A percentile compares a stretch with the other conserved stretches of the same genome.
These are phyloP conservation scores for Malacoctenus gilli DNA, from an alignment of 2,797 vertebrate species.

Conservation along the genomic window DNA sequence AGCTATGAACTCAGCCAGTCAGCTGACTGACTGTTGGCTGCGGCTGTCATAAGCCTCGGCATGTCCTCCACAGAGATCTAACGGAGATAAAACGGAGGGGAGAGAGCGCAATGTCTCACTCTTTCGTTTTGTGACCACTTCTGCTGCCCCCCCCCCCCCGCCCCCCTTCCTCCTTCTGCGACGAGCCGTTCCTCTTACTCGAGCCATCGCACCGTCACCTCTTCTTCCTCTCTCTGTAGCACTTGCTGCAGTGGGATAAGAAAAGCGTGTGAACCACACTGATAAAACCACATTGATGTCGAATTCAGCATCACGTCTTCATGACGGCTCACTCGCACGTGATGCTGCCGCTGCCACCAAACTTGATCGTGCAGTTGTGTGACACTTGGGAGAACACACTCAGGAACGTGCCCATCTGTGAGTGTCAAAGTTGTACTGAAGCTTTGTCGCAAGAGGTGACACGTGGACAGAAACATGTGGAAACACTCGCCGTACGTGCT, in stretches of 20 bases:
- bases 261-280: slow-evolving; percentile 11
- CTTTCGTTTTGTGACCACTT: slow-evolving; percentile 16
- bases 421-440: no score
- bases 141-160: slow-evolving; percentile 49
- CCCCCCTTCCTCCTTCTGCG: slow-evolving; percentile 44
- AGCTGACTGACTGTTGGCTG: slow-evolving; percentile 24
- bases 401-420: no score
- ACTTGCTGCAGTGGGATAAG: slow-evolving; percentile 4
- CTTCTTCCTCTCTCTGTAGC: slow-evolving; percentile 33
- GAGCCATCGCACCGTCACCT: slow-evolving; percentile 27
- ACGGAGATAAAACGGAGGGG: slow-evolving; percentile 1
- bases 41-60: slow-evolving; percentile 1
- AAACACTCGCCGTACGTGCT: slow-evolving; percentile 17
- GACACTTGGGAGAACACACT: neutral
- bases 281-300: slow-evolving; percentile 31
- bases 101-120: slow-evolving; percentile 30
- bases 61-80: slow-evolving; percentile 9
- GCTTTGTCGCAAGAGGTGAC: no score
- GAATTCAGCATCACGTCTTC: neutral
- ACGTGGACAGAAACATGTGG: slow-evolving; percentile 1
- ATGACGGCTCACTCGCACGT: neutral
- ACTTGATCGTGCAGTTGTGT: slow-evolving; percentile 8
- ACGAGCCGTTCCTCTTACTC: no score
- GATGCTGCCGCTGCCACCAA: neutral
- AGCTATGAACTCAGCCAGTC: neutral